Evolutionary conservation across 2,113 vertebrate species (phyloP).

Genomic region (Recurvirostra avosetta): DNA sequence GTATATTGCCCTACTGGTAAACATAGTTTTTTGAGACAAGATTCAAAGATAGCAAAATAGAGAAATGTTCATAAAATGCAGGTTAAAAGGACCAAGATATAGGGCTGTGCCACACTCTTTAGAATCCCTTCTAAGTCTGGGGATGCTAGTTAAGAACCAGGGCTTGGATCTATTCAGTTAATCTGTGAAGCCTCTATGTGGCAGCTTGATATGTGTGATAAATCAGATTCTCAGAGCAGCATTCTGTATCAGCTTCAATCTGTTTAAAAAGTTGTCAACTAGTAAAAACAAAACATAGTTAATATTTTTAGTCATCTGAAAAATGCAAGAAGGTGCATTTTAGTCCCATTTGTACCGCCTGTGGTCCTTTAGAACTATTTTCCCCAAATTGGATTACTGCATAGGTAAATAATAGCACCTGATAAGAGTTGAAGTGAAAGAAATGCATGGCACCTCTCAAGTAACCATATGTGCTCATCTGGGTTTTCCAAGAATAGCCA

Average conservation of each 20-base stretch:
- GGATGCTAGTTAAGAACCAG: not conserved
- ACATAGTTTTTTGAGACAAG: not conserved
- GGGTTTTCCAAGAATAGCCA: not conserved
- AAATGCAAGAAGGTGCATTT: not conserved
- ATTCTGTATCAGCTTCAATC: not conserved
- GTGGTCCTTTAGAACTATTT: not conserved
- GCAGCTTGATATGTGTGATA: not conserved
- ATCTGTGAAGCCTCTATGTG: not conserved
- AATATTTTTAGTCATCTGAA: conserved; percentile 9
- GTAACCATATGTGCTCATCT: not conserved
- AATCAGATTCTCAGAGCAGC: conserved; percentile 28
- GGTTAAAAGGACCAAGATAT: not conserved
- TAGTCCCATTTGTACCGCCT: not conserved
- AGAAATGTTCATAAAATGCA: not conserved
- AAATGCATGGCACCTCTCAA: not conserved
- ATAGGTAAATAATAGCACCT: not conserved
- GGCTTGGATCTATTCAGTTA: not conserved
- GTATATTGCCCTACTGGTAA: not conserved
- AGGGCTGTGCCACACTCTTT: not conserved
- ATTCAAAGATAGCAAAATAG: not conserved
- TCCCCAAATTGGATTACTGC: not conserved
- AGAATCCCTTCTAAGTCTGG: not conserved
- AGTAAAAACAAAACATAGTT: not conserved
- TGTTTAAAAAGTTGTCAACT: not conserved
- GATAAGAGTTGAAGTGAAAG: not conserved